phyloP scores from a whole-genome alignment of 2,797 vertebrate species.

The Helicolenus hilgendorfi region DNA sequence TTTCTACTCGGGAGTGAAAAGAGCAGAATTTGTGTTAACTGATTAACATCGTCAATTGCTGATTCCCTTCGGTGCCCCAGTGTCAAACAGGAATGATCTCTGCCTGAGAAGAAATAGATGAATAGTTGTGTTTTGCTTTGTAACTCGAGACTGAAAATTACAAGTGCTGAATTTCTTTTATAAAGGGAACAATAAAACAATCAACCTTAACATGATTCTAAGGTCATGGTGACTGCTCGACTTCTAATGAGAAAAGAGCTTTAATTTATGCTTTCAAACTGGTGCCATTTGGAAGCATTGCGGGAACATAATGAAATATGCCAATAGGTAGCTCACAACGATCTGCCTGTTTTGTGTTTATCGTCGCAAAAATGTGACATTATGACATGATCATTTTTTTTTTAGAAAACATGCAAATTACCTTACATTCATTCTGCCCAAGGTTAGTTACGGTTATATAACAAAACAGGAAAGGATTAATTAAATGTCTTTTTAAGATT shows the following conservation, averaged over 20 bases:
- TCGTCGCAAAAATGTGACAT: neutral
- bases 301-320: neutral
- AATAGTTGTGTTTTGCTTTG: neutral
- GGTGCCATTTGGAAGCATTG: neutral
- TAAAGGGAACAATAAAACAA: conserved; percentile 39
- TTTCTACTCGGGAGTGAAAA: neutral
- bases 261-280: conserved; percentile 29
- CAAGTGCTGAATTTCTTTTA: neutral
- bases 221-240: conserved; percentile 12
- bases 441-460: neutral
- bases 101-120: neutral
- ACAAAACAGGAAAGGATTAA: neutral
- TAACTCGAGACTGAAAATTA: neutral
- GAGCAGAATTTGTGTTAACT: conserved; percentile 5
- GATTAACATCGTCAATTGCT: conserved; percentile 31
- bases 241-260: conserved; percentile 10
- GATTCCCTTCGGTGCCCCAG: neutral
- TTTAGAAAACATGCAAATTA: conserved; percentile 1
- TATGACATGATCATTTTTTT: neutral
- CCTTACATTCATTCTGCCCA: neutral
- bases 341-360: neutral
- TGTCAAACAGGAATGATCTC: conserved; percentile 35
- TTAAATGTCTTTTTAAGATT: neutral
- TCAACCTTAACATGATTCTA: neutral
- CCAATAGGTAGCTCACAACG: neutral